Evolutionary conservation across 2,888 invertebrate species (phyloP).

Genomic region (Lagria hirta): DNA sequence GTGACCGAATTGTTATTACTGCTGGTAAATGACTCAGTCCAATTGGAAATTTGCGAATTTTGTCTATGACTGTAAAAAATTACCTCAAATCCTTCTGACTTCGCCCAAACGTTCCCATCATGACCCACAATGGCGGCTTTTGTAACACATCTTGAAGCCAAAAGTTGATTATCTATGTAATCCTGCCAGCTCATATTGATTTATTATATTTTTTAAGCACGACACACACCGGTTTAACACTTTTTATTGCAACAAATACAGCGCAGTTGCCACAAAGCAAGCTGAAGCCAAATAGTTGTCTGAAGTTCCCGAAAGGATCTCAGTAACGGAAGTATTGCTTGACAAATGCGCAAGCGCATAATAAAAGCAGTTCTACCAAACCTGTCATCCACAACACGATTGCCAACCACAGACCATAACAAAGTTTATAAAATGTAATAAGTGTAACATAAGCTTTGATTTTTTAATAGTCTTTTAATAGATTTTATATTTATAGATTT

Average conservation of each 20-base stretch:
- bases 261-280: conserved; percentile 46
- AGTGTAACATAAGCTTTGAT: too few species aligned
- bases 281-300: conserved; percentile 44
- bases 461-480: too few species aligned
- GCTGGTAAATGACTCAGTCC: not conserved
- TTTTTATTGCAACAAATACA: conserved; percentile 40
- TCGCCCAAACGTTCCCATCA: conserved; percentile 94
- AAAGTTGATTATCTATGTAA: conserved; percentile 96
- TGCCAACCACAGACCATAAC: too few species aligned
- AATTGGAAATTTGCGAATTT: not conserved
- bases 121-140: conserved; percentile 94
- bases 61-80: too few species aligned
- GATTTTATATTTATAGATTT: too few species aligned
- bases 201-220: conserved; percentile 39
- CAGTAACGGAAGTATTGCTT: conserved; percentile 45
- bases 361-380: not conserved
- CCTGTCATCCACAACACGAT: too few species aligned
- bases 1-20: too few species aligned
- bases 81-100: conserved; percentile 91
- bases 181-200: conserved; percentile 95
- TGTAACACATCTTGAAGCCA: conserved; percentile 92
- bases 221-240: conserved; percentile 50
- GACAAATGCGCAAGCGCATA: conserved; percentile 43
- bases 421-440: too few species aligned
- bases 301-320: conserved; percentile 39